Base-by-base conservation (phyloP, 2,797 vertebrate genomes). In the Ispidina picta region DNA sequence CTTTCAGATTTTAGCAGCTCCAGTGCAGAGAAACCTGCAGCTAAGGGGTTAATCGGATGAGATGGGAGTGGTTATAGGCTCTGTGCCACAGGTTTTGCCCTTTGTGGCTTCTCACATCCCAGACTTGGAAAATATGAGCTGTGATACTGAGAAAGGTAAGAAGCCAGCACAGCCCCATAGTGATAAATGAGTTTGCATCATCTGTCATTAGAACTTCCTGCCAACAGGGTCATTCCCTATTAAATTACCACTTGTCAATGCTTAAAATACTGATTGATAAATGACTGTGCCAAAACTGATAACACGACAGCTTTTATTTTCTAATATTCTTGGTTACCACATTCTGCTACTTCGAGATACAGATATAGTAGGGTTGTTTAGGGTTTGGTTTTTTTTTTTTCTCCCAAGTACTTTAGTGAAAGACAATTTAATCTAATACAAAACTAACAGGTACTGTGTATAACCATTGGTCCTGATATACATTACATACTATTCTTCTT, bases 191-290 rank as follows among this genome's bases (percentile, higher is more conserved):
- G 98, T 98, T 98, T 98, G 98, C 97, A 99, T 99, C 98, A 98
- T 99, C 98, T 98, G 98, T 98, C 98, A 98, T 98, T 97, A 97
- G 97, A 97, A 98, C 98, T 98, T 99, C 98, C 98, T 98, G 98
- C 98, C 98, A 98, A 98, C 97, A 98, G 98, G 98, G 98, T 98
- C 98, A 99, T 97, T 99, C 98, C 96, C 98, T 98, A 99, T 99
- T 99, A 99, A 98, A 99, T 99, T 99, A 99, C 98, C 98, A 98
- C 98, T 98, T 98, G 98, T 99, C 98, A 99, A 98, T 99, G 98
- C 98, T 98, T 98, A 98, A 98, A 98, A 98, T 98, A 98, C 98
- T 98, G 98, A 99, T 98, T 99, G 98, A 99, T 99, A 98, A 99
- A 99, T 98, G 98, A 98, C 98, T 97, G 95, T 98, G 98, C 98